phyloP scores from a whole-genome alignment of 2,888 invertebrate species.

The Ochropleura plecta region DNA sequence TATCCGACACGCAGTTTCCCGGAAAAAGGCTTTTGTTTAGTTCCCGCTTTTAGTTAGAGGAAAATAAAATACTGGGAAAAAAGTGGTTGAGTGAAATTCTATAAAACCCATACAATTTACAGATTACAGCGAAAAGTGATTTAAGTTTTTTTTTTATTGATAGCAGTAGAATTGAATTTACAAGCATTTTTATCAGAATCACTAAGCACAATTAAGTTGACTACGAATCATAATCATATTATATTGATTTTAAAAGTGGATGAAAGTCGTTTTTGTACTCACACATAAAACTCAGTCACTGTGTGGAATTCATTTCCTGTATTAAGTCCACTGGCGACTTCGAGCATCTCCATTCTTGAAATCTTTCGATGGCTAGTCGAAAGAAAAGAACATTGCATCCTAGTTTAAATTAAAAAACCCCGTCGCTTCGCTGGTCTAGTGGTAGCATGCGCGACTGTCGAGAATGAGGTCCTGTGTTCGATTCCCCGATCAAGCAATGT shows the following conservation, averaged over 20 bases:
- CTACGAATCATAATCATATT: too few relatives aligned
- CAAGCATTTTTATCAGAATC: background rate
- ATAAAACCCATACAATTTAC: background rate
- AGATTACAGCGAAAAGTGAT: background rate
- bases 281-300: constrained; percentile 20
- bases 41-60: constrained; percentile 32
- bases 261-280: background rate
- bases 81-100: constrained; percentile 4
- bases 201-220: background rate
- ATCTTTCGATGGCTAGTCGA: constrained; percentile 22
- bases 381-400: constrained; percentile 2
- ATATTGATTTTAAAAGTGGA: constrained; percentile 9
- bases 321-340: constrained; percentile 36
- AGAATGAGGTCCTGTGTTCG: too few relatives aligned
- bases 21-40: constrained; percentile 37
- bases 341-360: constrained; percentile 28
- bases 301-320: constrained; percentile 21
- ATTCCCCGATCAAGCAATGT: too few relatives aligned
- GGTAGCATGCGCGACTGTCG: too few relatives aligned
- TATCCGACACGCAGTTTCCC: constrained; percentile 39
- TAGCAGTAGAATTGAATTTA: background rate
- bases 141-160: background rate
- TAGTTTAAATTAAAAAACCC: background rate
- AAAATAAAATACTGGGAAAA: constrained; percentile 39
- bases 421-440: too few relatives aligned